phyloP scores from a whole-genome alignment of 1,140 invertebrate genomes.

The Atta colombica region DNA sequence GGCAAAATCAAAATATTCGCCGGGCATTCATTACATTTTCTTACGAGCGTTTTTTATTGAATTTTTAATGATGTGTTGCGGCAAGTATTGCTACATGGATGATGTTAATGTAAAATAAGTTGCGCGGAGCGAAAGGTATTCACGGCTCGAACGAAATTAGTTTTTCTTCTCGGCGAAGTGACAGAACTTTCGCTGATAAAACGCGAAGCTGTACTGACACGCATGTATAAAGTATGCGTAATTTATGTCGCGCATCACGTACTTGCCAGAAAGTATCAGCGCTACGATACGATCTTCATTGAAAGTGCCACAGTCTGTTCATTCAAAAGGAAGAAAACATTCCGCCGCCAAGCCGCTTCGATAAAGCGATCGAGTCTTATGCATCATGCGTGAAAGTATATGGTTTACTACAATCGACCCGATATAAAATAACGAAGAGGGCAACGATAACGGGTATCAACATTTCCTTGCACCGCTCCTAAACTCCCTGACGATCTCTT shows the following conservation, averaged over 20 bases:
- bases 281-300: neutral
- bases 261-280: neutral
- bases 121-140: neutral
- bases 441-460: constrained; percentile 70
- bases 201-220: neutral
- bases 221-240: constrained; percentile 13
- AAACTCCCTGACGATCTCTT: constrained; percentile 62
- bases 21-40: constrained; percentile 44
- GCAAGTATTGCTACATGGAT: constrained; percentile 32
- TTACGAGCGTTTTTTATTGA: constrained; percentile 49
- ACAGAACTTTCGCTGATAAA: constrained; percentile 4
- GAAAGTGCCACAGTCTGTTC: neutral
- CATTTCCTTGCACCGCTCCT: constrained; percentile 64
- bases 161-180: constrained; percentile 6
- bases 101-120: constrained; percentile 29
- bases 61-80: constrained; percentile 56
- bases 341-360: constrained; percentile 15
- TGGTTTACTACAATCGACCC: neutral
- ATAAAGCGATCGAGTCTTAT: constrained; percentile 33
- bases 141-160: neutral
- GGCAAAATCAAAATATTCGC: neutral
- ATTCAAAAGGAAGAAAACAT: constrained; percentile 7
- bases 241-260: constrained; percentile 21
- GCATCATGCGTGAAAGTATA: neutral
- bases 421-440: constrained; percentile 60